These are phyloP conservation scores for Ophthalmolycus amberensis DNA, from an alignment of 2,113 vertebrate genomes.

Conservation along the genomic window DNA sequence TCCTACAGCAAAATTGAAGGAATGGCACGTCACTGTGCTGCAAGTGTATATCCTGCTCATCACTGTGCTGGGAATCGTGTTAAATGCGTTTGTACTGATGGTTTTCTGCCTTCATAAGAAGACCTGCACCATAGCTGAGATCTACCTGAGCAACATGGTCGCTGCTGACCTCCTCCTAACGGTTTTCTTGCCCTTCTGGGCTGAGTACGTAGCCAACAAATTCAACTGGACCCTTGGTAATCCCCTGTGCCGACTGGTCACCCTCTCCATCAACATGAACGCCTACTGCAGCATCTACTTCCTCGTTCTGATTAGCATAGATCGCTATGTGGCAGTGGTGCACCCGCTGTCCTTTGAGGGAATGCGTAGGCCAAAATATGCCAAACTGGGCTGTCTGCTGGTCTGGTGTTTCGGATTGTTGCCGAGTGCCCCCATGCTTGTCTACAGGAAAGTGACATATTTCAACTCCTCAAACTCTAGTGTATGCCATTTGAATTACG, in stretches of 20 bases:
- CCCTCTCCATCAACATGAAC: slow-evolving; percentile 81
- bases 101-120: slow-evolving; percentile 88
- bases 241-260: slow-evolving; percentile 84
- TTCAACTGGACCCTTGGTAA: slow-evolving; percentile 85
- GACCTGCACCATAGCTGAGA: slow-evolving; percentile 88
- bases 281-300: slow-evolving; percentile 89
- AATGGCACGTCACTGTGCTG: slow-evolving; percentile 78
- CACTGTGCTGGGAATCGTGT: slow-evolving; percentile 81
- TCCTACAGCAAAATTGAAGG: rapidly evolving
- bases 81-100: slow-evolving; percentile 88
- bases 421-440: slow-evolving; percentile 81
- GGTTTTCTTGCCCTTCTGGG: slow-evolving; percentile 89
- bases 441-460: slow-evolving; percentile 70
- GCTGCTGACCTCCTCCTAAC: slow-evolving; percentile 87
- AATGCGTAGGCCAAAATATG: slow-evolving; percentile 81
- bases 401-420: slow-evolving; percentile 86
- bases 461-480: slow-evolving; percentile 16
- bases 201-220: slow-evolving; percentile 76
- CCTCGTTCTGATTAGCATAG: slow-evolving; percentile 88
- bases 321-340: slow-evolving; percentile 90
- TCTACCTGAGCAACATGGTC: slow-evolving; percentile 90
- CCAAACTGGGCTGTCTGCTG: slow-evolving; percentile 85
- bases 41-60: slow-evolving; percentile 85
- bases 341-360: slow-evolving; percentile 86
- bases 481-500: slow-evolving; percentile 73